Evolutionary conservation across 2,113 vertebrate genomes (phyloP).

Genomic region (Zosterops borbonicus): DNA sequence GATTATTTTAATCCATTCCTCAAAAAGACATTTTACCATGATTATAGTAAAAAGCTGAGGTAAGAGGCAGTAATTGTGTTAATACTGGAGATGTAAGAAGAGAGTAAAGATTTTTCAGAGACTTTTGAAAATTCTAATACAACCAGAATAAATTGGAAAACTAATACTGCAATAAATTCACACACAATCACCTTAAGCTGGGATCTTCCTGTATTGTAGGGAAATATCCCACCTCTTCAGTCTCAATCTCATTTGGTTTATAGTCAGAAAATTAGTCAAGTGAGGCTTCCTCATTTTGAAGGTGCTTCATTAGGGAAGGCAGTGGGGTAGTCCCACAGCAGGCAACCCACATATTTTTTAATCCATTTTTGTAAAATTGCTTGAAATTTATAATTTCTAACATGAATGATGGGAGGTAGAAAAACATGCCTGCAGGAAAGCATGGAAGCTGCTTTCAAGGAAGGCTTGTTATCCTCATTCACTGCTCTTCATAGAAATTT

Average conservation of each 20-base stretch:
- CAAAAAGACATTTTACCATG: not conserved
- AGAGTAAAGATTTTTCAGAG: not conserved
- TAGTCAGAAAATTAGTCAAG: not conserved
- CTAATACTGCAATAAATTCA: accelerated
- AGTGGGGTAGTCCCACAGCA: accelerated
- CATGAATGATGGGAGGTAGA: not conserved
- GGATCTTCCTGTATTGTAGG: not conserved
- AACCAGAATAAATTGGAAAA: not conserved
- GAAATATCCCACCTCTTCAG: not conserved
- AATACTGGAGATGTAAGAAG: not conserved
- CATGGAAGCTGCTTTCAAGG: accelerated
- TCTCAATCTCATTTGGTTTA: not conserved
- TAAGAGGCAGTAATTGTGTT: not conserved
- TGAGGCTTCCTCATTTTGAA: not conserved
- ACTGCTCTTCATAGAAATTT: not conserved
- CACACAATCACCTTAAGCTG: not conserved
- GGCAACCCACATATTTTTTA: not conserved
- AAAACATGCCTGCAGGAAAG: not conserved
- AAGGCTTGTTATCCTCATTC: not conserved
- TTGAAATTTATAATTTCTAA: not conserved
- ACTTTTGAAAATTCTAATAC: not conserved
- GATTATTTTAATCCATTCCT: not conserved
- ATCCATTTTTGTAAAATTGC: accelerated
- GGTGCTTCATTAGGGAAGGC: not conserved
- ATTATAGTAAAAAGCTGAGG: not conserved